Conservation (phyloP, 37 sponge, comb jelly and placozoan species). For the Ianthella basta region DNA sequence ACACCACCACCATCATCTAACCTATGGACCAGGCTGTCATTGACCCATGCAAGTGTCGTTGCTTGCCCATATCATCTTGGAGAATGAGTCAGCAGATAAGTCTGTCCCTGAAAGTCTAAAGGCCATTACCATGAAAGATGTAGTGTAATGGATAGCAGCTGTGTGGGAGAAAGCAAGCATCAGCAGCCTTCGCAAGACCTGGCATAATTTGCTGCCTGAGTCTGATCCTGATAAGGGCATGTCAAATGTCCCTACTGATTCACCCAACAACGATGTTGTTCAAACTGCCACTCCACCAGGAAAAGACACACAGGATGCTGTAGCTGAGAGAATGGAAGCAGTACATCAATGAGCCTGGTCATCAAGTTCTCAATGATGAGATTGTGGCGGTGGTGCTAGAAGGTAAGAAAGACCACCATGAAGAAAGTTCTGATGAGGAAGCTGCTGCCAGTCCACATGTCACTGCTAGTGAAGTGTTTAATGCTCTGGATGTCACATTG, state of each 20-base stretch:
- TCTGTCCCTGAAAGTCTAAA: slow-evolving; percentile 49
- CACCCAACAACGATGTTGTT: slow-evolving; percentile 15
- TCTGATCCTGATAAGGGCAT: slow-evolving; percentile 7
- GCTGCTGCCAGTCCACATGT: background rate
- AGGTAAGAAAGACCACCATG: background rate
- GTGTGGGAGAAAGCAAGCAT: slow-evolving; percentile 48
- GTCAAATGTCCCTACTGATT: slow-evolving; percentile 1
- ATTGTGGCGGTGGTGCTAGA: slow-evolving; percentile 42
- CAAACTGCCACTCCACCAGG: slow-evolving; percentile 19
- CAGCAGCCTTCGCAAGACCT: slow-evolving; percentile 21
- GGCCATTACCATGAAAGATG: slow-evolving; percentile 43
- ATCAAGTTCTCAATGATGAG: slow-evolving; percentile 40
- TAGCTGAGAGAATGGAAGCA: slow-evolving; percentile 16
- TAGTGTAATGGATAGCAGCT: slow-evolving; percentile 39
- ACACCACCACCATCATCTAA: no score
- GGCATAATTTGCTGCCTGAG: slow-evolving; percentile 44
- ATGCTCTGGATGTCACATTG: slow-evolving; percentile 37
- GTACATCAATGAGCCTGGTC: slow-evolving; percentile 34
- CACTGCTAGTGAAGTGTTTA: slow-evolving; percentile 26
- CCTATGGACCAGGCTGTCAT: no score
- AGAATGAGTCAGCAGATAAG: slow-evolving; percentile 15
- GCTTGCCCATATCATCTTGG: slow-evolving; percentile 11
- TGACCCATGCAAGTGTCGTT: no score
- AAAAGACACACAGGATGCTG: background rate
- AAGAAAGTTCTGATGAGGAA: slow-evolving; percentile 18